Percentiles rank a stretch among this genome's conserved stretches.
Conservation (phyloP, 2,888 invertebrate genomes). For the Endomychus coccineus region DNA sequence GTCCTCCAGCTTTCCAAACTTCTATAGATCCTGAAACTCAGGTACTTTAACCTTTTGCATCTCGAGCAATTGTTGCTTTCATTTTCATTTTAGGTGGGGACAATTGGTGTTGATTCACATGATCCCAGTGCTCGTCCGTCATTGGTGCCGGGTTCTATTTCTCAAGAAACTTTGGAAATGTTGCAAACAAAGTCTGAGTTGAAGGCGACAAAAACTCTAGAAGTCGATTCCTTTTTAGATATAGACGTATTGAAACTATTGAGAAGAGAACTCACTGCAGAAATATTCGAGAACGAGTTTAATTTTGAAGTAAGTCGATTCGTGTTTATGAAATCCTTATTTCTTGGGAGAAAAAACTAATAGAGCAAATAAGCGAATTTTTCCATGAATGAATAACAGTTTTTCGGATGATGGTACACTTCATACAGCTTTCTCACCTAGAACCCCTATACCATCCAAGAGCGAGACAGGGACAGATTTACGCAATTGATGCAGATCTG, state of each 20-base stretch:
- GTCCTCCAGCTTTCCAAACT: conserved; percentile 36
- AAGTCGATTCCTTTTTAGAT: conserved; percentile 48
- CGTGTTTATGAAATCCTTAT: not conserved
- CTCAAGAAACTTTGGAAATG: conserved; percentile 27
- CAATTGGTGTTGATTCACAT: conserved; percentile 50
- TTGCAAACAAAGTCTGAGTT: no score
- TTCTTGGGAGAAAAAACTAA: conserved; percentile 11
- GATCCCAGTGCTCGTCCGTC: conserved; percentile 62
- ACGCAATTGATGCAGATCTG: no score
- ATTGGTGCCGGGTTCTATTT: conserved; percentile 46
- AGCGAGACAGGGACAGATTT: no score
- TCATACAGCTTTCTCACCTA: no score
- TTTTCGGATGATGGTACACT: no score
- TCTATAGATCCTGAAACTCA: conserved; percentile 64
- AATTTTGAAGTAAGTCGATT: conserved; percentile 50
- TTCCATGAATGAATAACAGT: no score
- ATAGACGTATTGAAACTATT: conserved; percentile 58
- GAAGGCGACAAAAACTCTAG: conserved; percentile 17
- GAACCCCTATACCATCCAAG: no score
- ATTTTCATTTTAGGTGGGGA: conserved; percentile 11
- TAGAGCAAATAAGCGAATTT: no score
- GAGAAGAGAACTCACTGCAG: conserved; percentile 59
- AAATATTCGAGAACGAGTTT: conserved; percentile 63
- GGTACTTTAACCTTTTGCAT: conserved; percentile 33
- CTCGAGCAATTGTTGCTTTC: not conserved